phyloP scores from a whole-genome alignment of 2,888 invertebrate species.

The Bhutanitis thaidina region DNA sequence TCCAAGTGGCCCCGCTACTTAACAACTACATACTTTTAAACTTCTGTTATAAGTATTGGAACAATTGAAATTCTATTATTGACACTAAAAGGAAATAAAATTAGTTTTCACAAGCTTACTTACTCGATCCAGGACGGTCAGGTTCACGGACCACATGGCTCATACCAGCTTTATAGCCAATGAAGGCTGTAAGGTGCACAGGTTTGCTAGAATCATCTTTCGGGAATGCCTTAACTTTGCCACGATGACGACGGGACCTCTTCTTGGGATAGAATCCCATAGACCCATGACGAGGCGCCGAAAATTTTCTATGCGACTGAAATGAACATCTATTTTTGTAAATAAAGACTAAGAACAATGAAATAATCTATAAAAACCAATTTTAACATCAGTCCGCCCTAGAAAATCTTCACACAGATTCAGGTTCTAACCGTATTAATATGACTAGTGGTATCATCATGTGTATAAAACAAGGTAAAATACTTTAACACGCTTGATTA shows the following conservation, averaged over 20 bases:
- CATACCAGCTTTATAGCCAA: conserved; percentile 99
- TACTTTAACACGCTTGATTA: neutral
- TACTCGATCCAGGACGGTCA: conserved; percentile 98
- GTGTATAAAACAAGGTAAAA: conserved; percentile 28
- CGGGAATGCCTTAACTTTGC: conserved; percentile 99
- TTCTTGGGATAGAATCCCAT: conserved; percentile 99
- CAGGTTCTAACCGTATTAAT: conserved; percentile 85
- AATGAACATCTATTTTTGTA: conserved; percentile 35
- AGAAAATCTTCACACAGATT: conserved; percentile 85
- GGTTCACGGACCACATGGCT: conserved; percentile 99
- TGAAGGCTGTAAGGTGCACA: conserved; percentile 97
- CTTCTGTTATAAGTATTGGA: too few species aligned
- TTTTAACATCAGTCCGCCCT: conserved; percentile 86
- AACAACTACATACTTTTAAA: too few species aligned
- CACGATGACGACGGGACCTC: conserved; percentile 96
- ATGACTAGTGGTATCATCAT: conserved; percentile 83
- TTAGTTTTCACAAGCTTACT: conserved; percentile 71
- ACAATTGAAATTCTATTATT: neutral
- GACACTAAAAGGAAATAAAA: too few species aligned
- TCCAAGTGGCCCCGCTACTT: too few species aligned
- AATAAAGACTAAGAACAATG: neutral
- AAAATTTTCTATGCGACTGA: conserved; percentile 99
- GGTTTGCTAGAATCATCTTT: conserved; percentile 98
- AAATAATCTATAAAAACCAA: neutral
- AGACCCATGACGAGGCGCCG: conserved; percentile 99